Percentiles rank a stretch among this genome's conserved stretches.
These are phyloP conservation scores for Apogon hyalosoma DNA, from an alignment of 2,797 vertebrate genomes.

Conservation along the genomic window DNA sequence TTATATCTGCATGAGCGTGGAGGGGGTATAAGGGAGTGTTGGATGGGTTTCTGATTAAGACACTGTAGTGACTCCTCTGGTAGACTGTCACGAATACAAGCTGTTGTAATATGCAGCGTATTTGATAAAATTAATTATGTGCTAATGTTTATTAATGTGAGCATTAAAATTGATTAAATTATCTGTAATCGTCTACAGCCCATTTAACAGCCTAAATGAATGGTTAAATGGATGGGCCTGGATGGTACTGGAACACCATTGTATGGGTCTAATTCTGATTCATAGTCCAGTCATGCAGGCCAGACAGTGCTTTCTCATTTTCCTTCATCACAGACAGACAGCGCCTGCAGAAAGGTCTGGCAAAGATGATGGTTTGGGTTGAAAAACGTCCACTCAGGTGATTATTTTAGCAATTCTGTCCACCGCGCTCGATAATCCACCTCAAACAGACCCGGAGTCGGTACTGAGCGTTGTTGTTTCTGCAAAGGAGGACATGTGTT, in stretches of 20 bases:
- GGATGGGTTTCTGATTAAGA: too few relatives aligned
- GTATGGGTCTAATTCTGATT: conserved; percentile 17
- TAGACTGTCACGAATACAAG: background rate
- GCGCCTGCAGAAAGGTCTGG: conserved; percentile 30
- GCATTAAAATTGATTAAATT: conserved; percentile 8
- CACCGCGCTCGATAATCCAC: conserved; percentile 21
- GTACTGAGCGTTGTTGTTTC: conserved; percentile 27
- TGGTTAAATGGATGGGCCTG: background rate
- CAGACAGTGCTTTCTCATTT: conserved; percentile 1
- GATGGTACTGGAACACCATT: background rate
- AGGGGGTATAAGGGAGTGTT: too few relatives aligned
- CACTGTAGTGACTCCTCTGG: conserved; percentile 1
- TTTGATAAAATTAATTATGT: background rate
- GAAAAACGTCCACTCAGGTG: conserved; percentile 32
- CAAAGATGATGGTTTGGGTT: conserved; percentile 19
- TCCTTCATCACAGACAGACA: conserved; percentile 30
- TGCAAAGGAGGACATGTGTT: conserved; percentile 23
- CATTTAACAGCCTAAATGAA: background rate
- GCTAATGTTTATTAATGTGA: background rate
- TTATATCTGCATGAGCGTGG: too few relatives aligned
- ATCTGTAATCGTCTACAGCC: background rate
- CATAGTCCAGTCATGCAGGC: conserved; percentile 31
- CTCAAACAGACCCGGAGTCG: conserved; percentile 11
- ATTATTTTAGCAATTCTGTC: conserved; percentile 46
- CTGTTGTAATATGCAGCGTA: background rate